Base-by-base conservation (phyloP, 2,113 vertebrate species). In the Ivindomyrus marchei region DNA sequence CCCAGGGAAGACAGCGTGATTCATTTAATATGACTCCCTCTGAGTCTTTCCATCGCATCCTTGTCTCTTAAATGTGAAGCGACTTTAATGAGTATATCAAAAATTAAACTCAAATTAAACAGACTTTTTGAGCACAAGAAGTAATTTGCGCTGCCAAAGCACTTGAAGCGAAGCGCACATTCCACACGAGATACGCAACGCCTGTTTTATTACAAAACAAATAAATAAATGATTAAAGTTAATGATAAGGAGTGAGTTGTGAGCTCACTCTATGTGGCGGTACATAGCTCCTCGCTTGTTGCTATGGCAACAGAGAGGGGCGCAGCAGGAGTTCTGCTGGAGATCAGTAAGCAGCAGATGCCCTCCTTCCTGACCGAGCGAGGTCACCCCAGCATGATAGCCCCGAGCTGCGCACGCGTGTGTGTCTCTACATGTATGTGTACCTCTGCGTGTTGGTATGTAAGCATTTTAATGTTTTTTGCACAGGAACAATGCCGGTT, bases 281-380 rank as follows among this genome's bases (percentile, higher is more conserved):
- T 88, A 90, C 91, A 85, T 27, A 56, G 90, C 89, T 89, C 84
- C 85, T 85, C 19, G 42, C 42, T 90, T 53, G 92, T 92, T 85
- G 90, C 91, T 91, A 88, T 92, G 89, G 90, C 89, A 91, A 91
- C 89, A 47, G 89, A 90, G 56, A 87, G 66, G 46, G 56, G 83
- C 89, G 89, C 88, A 56, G 19, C 56, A 70, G 56, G 90, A 88
- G 58, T 89, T 49, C 13, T 84, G 70, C 62, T n/a, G 47, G 46
- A 66, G 90, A 91, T 88, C 84, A 47, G 70, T 88, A 74, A 50
- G 66, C 62, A 52, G 87, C 91, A 85, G n/a, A 10, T 45, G 27
- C 42, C 42, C 56, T 70, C 42, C 36, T n/a, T 10, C 19, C 3
- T n/a, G 87, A 42, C 19, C 39, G 11, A 17, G 42, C 77, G 15